Percentiles rank a stretch among this genome's conserved stretches.
phyloP scores from a whole-genome alignment of 2,888 invertebrate genomes.

The Ischnus inquisitorius region DNA sequence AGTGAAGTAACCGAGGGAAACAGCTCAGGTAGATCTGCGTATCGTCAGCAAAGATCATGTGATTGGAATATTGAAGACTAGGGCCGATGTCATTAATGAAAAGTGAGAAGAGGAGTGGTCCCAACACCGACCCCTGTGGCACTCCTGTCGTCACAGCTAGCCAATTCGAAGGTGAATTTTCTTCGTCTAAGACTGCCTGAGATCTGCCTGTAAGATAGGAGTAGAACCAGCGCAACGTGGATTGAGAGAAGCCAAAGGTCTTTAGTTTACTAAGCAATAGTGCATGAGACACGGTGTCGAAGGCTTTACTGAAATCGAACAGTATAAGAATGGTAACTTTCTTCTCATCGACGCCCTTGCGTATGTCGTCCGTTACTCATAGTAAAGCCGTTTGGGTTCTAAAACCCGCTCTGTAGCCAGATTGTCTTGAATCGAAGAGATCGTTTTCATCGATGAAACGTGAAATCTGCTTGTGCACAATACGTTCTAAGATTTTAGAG shows the following conservation, averaged over 20 bases:
- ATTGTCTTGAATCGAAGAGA: not conserved
- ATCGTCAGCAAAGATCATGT: too few relatives aligned
- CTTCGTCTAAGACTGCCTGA: not conserved
- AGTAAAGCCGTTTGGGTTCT: not conserved
- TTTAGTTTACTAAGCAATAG: not conserved
- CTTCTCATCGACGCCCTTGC: not conserved
- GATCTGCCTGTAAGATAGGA: not conserved
- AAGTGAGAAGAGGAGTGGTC: too few relatives aligned
- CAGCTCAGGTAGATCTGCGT: too few relatives aligned
- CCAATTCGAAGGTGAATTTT: not conserved
- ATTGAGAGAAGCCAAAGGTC: not conserved
- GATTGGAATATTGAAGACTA: too few relatives aligned
- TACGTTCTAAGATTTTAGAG: not conserved
- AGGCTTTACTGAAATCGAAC: conserved; percentile 4
- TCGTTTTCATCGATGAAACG: not conserved
- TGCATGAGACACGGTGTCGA: not conserved
- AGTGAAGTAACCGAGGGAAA: too few relatives aligned
- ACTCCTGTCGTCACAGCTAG: not conserved
- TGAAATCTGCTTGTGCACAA: not conserved
- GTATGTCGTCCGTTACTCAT: not conserved
- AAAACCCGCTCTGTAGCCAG: not conserved
- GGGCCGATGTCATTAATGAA: too few relatives aligned
- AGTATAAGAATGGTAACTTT: not conserved
- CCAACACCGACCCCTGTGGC: not conserved
- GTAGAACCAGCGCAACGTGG: not conserved